A percentile compares a stretch with the other conserved stretches of the same genome.
phyloP scores from a whole-genome alignment of 2,113 vertebrate genomes.

The Neoarius graeffei region DNA sequence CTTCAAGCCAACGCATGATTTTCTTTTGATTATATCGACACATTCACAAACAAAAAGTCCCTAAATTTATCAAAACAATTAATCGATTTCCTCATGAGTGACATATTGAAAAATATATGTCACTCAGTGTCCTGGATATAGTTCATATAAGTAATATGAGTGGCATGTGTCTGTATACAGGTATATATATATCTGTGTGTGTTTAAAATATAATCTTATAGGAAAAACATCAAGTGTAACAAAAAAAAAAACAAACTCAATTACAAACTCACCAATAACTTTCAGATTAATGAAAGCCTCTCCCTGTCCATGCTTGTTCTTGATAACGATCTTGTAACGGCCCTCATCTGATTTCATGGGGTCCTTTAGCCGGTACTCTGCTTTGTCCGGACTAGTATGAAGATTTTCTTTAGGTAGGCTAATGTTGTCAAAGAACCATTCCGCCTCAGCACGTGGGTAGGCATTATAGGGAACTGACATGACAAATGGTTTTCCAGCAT shows the following conservation, averaged over 20 bases:
- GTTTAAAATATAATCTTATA: too few relatives aligned
- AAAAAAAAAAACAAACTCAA: not conserved
- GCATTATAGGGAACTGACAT: constrained; percentile 93
- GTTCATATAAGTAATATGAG: too few relatives aligned
- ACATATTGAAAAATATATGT: too few relatives aligned
- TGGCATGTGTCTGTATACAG: too few relatives aligned
- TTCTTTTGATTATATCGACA: too few relatives aligned
- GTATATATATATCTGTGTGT: too few relatives aligned
- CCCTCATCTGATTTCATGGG: constrained; percentile 87
- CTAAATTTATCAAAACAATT: too few relatives aligned
- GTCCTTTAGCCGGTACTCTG: constrained; percentile 86
- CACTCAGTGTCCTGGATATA: too few relatives aligned
- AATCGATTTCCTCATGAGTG: too few relatives aligned
- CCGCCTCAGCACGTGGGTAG: constrained; percentile 89
- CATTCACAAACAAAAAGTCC: too few relatives aligned
- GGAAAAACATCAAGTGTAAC: not conserved
- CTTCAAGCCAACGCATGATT: too few relatives aligned
- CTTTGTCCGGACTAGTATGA: constrained; percentile 83
- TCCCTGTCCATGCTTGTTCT: constrained; percentile 93
- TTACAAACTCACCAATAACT: constrained; percentile 84
- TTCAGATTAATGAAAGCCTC: constrained; percentile 90
- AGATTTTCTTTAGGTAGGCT: constrained; percentile 81
- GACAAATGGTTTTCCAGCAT: constrained; percentile 87
- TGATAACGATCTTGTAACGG: constrained; percentile 86
- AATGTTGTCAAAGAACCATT: constrained; percentile 85